Evolutionary conservation across 2,113 vertebrate genomes (phyloP).

Genomic region (Malurus melanocephalus): DNA sequence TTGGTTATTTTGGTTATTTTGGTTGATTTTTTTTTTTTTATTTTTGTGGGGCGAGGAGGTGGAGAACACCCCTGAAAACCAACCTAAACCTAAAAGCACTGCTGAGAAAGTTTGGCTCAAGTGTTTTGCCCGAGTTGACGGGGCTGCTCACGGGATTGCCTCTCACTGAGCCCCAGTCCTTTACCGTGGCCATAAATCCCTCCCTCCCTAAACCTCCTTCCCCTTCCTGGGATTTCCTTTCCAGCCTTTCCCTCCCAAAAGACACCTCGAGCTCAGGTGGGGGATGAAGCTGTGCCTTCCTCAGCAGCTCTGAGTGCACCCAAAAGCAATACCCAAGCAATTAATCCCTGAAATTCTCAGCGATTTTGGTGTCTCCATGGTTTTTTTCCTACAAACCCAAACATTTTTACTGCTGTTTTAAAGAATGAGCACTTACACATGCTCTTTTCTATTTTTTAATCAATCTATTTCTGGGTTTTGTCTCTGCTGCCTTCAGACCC

Average conservation of each 20-base stretch:
- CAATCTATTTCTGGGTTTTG: constrained; percentile 8
- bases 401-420: not conserved
- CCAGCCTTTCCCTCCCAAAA: not conserved
- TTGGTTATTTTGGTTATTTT: no score
- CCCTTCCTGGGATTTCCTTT: not conserved
- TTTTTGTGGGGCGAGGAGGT: not conserved
- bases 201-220: constrained; percentile 16
- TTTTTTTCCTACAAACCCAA: not conserved
- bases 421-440: not conserved
- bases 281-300: not conserved
- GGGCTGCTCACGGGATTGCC: constrained; percentile 37
- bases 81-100: not conserved
- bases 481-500: not conserved
- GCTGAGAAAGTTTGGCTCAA: constrained; percentile 13
- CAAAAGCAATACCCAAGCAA: not conserved
- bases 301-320: not conserved
- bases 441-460: not conserved
- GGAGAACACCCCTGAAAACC: not conserved
- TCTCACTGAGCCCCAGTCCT: not conserved
- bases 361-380: not conserved
- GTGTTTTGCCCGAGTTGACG: not conserved
- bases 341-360: not conserved
- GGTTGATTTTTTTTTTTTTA: not conserved
- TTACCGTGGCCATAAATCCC: constrained; percentile 41
- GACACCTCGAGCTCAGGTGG: not conserved